Percentiles rank a stretch among this genome's conserved stretches.
These are phyloP conservation scores for Rhabdomys pumilio DNA, from an alignment of 2,797 vertebrate genomes.

Conservation along the genomic window DNA sequence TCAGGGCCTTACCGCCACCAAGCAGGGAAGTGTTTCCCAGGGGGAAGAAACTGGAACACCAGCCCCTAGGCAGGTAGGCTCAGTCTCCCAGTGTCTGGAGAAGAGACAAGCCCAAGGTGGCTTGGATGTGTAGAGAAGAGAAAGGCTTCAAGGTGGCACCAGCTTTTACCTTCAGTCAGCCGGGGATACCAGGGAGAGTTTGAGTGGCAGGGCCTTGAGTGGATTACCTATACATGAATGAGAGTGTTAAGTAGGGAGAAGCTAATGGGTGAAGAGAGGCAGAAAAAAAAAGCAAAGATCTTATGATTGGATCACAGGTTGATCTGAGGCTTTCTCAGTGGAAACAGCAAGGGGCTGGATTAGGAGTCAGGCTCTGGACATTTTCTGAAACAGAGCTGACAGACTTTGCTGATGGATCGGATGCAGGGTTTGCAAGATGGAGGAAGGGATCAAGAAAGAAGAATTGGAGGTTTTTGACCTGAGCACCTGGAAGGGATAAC, in stretches of 20 bases:
- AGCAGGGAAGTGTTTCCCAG: background rate
- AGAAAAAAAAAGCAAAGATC: background rate
- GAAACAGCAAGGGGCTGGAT: background rate
- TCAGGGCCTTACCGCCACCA: background rate
- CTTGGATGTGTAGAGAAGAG: too few relatives aligned
- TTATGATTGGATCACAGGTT: background rate
- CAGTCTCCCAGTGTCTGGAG: background rate
- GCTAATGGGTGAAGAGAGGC: background rate
- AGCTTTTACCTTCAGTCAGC: background rate
- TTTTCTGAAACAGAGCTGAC: slow-evolving; percentile 26
- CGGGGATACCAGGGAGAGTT: background rate
- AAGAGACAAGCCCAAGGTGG: background rate
- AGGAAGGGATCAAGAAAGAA: slow-evolving; percentile 48
- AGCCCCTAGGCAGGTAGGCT: background rate
- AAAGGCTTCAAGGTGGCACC: background rate
- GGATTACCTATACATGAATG: background rate
- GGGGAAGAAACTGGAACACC: background rate
- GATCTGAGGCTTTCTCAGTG: background rate
- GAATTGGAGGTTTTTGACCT: slow-evolving; percentile 59
- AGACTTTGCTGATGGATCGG: slow-evolving; percentile 16
- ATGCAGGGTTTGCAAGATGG: slow-evolving; percentile 15
- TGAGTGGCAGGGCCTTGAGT: background rate
- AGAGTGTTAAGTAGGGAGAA: background rate
- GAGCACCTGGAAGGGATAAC: slow-evolving; percentile 66
- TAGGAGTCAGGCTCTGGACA: background rate